These are phyloP conservation scores for Flexamia atlantica DNA, from an alignment of 2,888 invertebrate species.

Conservation along the genomic window DNA sequence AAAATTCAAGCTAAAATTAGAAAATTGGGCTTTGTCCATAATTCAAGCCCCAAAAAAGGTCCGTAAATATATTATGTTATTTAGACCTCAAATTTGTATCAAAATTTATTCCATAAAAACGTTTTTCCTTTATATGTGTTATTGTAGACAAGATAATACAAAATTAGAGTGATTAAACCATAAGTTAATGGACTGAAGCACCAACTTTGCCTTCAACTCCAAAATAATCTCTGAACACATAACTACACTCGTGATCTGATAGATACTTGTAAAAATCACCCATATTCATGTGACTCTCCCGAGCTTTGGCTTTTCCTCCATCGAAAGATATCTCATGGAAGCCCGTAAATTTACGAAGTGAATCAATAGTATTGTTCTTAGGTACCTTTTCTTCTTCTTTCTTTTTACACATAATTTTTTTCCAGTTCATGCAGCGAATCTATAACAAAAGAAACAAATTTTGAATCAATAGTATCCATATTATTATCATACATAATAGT, in stretches of 20 bases:
- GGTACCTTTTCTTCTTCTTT: constrained; percentile 77
- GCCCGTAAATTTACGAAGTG: constrained; percentile 79
- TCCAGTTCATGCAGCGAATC: constrained; percentile 90
- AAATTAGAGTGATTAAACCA: background rate
- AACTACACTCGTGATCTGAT: constrained; percentile 81
- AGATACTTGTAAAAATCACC: constrained; percentile 87
- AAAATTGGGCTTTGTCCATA: too few relatives aligned
- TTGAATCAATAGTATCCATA: too few relatives aligned
- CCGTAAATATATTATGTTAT: too few relatives aligned
- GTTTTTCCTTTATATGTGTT: too few relatives aligned
- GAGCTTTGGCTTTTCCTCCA: constrained; percentile 73
- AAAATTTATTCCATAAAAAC: too few relatives aligned
- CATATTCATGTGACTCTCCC: constrained; percentile 86
- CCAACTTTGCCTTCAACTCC: constrained; percentile 76
- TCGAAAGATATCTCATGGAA: constrained; percentile 84
- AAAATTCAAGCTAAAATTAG: too few relatives aligned
- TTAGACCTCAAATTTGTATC: too few relatives aligned
- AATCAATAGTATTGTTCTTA: constrained; percentile 70
- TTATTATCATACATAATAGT: too few relatives aligned
- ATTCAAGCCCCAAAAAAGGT: too few relatives aligned
- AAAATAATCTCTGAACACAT: constrained; percentile 90
- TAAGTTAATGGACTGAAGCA: constrained; percentile 3
- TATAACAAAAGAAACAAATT: constrained; percentile 69
- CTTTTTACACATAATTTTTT: constrained; percentile 87
- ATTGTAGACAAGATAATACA: too few relatives aligned